Conservation (phyloP, 2,888 invertebrate species). For the Amblyjoppa fuscipennis region DNA sequence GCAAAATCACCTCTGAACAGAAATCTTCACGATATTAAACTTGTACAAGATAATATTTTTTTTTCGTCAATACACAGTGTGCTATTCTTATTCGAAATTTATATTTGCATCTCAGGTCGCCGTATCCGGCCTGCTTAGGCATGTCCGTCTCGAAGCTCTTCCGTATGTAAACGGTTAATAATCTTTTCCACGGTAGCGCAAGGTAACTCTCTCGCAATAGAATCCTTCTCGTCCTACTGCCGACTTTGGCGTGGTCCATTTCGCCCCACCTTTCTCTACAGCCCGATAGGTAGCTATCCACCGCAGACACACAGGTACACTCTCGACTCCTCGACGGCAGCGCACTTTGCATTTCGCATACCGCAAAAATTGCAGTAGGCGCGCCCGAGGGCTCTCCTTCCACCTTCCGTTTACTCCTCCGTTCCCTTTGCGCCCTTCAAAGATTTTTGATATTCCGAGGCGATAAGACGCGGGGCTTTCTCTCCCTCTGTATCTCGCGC, state of each 20-base stretch:
- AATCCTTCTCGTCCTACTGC: too few species aligned
- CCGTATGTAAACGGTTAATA: too few species aligned
- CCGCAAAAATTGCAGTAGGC: slow-evolving; percentile 73
- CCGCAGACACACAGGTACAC: slow-evolving; percentile 15
- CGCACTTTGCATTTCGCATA: slow-evolving; percentile 73
- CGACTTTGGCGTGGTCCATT: background rate
- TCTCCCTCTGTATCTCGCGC: slow-evolving; percentile 14
- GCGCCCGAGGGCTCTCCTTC: slow-evolving; percentile 63
- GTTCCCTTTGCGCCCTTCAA: slow-evolving; percentile 54
- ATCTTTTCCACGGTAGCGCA: too few species aligned
- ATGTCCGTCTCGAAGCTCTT: too few species aligned
- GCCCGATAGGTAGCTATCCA: slow-evolving; percentile 20
- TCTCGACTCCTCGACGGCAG: slow-evolving; percentile 48
- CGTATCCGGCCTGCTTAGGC: too few species aligned
- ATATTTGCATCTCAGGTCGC: too few species aligned
- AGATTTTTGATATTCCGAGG: slow-evolving; percentile 75
- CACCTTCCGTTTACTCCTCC: slow-evolving; percentile 28
- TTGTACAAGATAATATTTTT: too few species aligned
- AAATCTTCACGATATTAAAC: too few species aligned
- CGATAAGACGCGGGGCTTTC: slow-evolving; percentile 68
- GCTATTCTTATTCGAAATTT: too few species aligned
- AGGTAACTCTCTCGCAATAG: too few species aligned
- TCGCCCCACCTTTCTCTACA: slow-evolving; percentile 28
- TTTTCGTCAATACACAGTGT: too few species aligned
- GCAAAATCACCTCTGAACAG: too few species aligned